Conservation (phyloP, 2,797 vertebrate species). For the Semotilus atromaculatus region DNA sequence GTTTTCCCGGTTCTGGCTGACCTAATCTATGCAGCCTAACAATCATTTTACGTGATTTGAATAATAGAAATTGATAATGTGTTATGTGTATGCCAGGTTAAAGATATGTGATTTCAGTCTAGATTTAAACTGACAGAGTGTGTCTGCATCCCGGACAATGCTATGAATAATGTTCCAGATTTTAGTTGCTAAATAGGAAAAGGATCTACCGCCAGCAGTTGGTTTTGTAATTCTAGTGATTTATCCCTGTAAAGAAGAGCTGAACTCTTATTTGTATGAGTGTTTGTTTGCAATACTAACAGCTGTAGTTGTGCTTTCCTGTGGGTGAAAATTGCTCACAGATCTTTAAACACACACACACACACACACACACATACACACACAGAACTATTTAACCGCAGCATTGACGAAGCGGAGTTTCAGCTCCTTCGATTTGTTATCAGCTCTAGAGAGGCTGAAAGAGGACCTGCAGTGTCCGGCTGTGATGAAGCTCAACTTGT, state of each 20-base stretch:
- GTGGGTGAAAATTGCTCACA: not conserved
- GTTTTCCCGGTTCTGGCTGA: too few species aligned
- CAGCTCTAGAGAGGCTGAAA: not conserved
- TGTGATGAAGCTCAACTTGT: not conserved
- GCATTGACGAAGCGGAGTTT: not conserved
- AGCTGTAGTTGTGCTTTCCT: constrained; percentile 11
- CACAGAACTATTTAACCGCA: not conserved
- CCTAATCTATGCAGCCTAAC: too few species aligned
- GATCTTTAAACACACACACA: not conserved
- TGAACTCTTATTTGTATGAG: not conserved
- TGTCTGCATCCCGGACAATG: too few species aligned
- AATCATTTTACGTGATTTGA: too few species aligned
- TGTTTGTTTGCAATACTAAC: not conserved
- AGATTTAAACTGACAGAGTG: too few species aligned
- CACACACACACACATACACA: not conserved
- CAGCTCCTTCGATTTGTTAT: not conserved
- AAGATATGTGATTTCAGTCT: too few species aligned
- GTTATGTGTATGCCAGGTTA: too few species aligned
- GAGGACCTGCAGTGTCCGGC: not conserved
- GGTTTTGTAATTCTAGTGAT: not conserved
- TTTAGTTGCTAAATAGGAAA: too few species aligned
- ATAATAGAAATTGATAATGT: too few species aligned
- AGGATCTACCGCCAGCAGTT: too few species aligned
- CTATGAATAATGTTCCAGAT: too few species aligned
- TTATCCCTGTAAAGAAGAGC: not conserved